phyloP scores from a whole-genome alignment of 2,113 vertebrate species.

The Percopsis transmontana region DNA sequence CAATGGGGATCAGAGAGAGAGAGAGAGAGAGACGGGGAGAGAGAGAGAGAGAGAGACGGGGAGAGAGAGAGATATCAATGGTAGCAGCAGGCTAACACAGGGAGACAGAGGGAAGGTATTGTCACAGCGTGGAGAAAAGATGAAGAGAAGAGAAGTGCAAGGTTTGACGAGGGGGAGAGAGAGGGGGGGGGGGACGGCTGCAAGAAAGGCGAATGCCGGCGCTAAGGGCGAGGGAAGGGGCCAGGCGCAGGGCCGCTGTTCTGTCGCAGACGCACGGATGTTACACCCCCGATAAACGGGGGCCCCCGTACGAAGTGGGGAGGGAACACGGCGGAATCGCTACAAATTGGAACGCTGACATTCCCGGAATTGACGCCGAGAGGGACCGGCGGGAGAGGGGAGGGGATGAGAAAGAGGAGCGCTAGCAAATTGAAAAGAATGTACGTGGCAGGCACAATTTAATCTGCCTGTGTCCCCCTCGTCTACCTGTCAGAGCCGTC shows the following conservation, averaged over 20 bases:
- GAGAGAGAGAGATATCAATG: constrained; percentile 7
- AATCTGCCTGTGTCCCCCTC: constrained; percentile 7
- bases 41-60: constrained; percentile 10
- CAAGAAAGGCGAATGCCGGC: neutral
- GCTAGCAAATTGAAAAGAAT: constrained; percentile 5
- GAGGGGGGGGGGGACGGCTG: neutral
- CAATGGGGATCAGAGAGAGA: constrained; percentile 47
- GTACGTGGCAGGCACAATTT: constrained; percentile 18
- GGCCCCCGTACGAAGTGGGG: too few relatives aligned
- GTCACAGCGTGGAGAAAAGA: constrained; percentile 3
- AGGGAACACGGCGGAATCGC: constrained; percentile 1
- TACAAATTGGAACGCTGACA: constrained; percentile 13
- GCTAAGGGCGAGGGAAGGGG: too few relatives aligned
- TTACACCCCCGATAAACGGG: neutral
- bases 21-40: constrained; percentile 4
- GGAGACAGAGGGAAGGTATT: constrained; percentile 9
- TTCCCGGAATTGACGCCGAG: constrained; percentile 6
- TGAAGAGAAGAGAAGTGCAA: too few relatives aligned
- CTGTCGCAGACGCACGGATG: constrained; percentile 12
- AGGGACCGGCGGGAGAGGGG: neutral
- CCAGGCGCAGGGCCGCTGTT: too few relatives aligned
- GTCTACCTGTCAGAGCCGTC: constrained; percentile 35
- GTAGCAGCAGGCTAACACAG: constrained; percentile 2
- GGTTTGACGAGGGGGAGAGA: too few relatives aligned
- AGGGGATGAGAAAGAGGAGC: neutral